A percentile compares a stretch with the other conserved stretches of the same genome.
Conservation (phyloP, 2,113 vertebrate genomes). For the Prochilodus magdalenae region DNA sequence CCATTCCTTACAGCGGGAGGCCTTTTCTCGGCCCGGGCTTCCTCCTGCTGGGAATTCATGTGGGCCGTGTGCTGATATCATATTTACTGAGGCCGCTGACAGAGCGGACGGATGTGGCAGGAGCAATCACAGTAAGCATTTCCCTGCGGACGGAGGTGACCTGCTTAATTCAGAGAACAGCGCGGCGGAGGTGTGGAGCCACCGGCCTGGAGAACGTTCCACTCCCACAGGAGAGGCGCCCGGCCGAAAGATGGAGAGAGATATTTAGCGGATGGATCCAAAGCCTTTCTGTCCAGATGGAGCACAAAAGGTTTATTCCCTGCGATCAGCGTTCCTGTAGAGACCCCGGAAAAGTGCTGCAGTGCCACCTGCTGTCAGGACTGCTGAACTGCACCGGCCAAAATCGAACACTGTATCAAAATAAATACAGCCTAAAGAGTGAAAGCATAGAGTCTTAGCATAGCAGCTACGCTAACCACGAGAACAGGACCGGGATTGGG, state of each 20-base stretch:
- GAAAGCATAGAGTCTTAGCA: no score
- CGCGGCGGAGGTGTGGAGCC: neutral
- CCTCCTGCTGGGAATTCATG: slow-evolving; percentile 8
- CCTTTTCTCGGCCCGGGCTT: neutral
- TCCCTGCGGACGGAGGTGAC: slow-evolving; percentile 18
- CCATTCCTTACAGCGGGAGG: no score
- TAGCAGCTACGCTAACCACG: no score
- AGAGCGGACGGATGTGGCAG: slow-evolving; percentile 25
- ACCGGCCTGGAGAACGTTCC: neutral
- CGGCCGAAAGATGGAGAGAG: slow-evolving; percentile 1
- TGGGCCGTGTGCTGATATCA: slow-evolving; percentile 17
- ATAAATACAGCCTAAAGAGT: no score
- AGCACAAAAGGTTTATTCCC: neutral
- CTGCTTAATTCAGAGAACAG: neutral
- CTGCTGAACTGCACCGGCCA: no score
- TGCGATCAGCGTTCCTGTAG: no score
- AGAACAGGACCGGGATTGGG: no score
- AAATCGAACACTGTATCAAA: no score
- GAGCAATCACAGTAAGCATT: slow-evolving; percentile 36
- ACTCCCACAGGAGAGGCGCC: neutral
- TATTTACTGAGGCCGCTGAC: slow-evolving; percentile 28
- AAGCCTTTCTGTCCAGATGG: neutral
- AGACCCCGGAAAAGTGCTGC: no score
- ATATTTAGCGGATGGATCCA: slow-evolving; percentile 1
- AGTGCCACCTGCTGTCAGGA: no score